Evolutionary conservation across 2,797 vertebrate genomes (phyloP), one percentile per base, ranked within the genome.

Genomic region (Anisognathus igniventris): DNA sequence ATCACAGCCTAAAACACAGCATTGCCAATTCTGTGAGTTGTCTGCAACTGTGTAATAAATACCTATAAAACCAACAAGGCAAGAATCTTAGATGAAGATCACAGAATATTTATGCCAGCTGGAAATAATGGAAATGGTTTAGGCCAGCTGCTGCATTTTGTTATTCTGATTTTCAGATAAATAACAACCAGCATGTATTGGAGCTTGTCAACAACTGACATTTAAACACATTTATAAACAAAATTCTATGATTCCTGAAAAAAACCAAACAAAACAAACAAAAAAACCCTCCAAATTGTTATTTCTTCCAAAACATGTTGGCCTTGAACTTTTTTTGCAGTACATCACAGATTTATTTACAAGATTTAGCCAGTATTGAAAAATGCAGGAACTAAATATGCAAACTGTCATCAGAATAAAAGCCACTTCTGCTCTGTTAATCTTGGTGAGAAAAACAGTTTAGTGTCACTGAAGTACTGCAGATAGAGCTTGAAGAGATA

Each of bases 381-480:
- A 91, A 85, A 90, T 12, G n/a, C 68, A 82, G 45, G 54, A 90
- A 57, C 54, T 54, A 93, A 95, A 94, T 93, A 90, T 72, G 76
- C 54, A 90, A 90, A 86, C 65, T 92, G 76, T 90, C 70, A 92
- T 54, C 31, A 0, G 79, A 88, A 75, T 68, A 93, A 92, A 96
- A 94, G 33, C 50, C 39, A 78, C 86, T 95, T 94, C 86, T 94
- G 90, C 42, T 90, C 85, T 80, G 76, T 75, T 68, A 93, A n/a
- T 78, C 39, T 84, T 50, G 14, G 48, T 68, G 73, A 88, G 68
- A 94, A 93, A 90, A 90, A 84, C 15, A 80, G 88, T 47, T 80
- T 39, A 42, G 54, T 57, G 57, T 68, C 68, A 75, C 50, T 37
- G 50, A 18, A 92, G 73, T n/a, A 40, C 57, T n/a, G 54, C 47